Evolutionary conservation across 2,113 vertebrate genomes (phyloP), one percentile per base, ranked within the genome.

Genomic region (Spheniscus mendiculus): DNA sequence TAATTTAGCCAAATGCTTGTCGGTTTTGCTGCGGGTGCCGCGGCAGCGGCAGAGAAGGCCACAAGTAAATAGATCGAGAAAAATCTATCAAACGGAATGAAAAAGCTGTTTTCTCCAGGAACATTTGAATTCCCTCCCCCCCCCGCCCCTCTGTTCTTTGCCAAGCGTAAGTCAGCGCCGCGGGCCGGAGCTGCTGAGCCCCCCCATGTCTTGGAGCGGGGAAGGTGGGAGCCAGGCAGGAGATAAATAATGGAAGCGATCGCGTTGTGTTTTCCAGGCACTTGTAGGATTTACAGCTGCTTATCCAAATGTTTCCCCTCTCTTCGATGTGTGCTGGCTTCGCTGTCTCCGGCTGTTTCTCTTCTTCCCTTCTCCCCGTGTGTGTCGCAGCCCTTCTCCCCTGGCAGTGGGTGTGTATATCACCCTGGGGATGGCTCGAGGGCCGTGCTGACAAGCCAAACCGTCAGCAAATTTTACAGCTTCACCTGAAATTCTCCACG

Each of bases 41-140:
- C 15, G 9, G 76, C 11, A 5, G 93, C 17, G 70, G 90, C 83
- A 17, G 70, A 42, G 95, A 66, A 87, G 80, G 82, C 77, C 34
- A 2, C 56, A 56, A 93, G 90, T 87, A 97, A 96, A 97, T 87
- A 97, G 82, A 87, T 84, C 22, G 85, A 85, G 94, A 95, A 93
- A 83, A 96, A 98, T 94, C 95, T 96, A 95, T 93, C 76, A 78
- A 87, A 93, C 13, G 25, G 58, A 93, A 96, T 44, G 95, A 74
- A 93, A 94, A 95, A 85, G 26, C 16, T 21, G 1, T 84, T 83
- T 93, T 94, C 91, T 94, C 72, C 6, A 45, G 89, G 97, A 98
- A 96, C 89, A 45, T 93, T 97, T 92, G 94, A 92, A 92, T 97
- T 96, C 92, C 55, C 34, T 79, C 65, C 7, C 7, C 14, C 14